phyloP scores from a whole-genome alignment of 2,888 invertebrate genomes.

The Aspidapion aeneum region DNA sequence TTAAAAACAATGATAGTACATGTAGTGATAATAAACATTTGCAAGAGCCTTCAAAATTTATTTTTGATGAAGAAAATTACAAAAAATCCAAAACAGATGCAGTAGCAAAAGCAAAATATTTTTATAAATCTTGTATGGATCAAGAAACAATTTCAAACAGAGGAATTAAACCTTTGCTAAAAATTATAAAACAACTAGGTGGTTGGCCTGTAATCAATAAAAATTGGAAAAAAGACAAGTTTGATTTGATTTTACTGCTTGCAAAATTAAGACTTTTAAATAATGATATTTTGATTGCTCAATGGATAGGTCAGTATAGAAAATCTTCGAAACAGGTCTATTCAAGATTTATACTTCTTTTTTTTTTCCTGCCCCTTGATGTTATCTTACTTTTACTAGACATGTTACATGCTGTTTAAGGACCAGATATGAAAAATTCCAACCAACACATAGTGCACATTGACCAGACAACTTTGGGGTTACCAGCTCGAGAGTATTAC shows the following conservation, averaged over 20 bases:
- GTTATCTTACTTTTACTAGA: no score
- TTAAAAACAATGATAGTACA: slow-evolving; percentile 43
- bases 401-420: no score
- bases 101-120: slow-evolving; percentile 73
- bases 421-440: slow-evolving; percentile 92
- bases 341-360: no score
- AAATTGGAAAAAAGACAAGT: slow-evolving; percentile 36
- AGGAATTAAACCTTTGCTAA: slow-evolving; percentile 67
- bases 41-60: neutral
- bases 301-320: slow-evolving; percentile 85
- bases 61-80: neutral
- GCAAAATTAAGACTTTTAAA: slow-evolving; percentile 77
- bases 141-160: slow-evolving; percentile 58
- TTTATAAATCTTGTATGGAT: slow-evolving; percentile 90
- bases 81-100: slow-evolving; percentile 52
- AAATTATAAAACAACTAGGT: slow-evolving; percentile 68
- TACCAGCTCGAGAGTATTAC: slow-evolving; percentile 75
- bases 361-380: no score
- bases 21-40: neutral
- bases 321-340: slow-evolving; percentile 87
- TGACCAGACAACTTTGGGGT: slow-evolving; percentile 81
- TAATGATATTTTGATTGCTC: slow-evolving; percentile 80
- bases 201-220: slow-evolving; percentile 79
- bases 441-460: slow-evolving; percentile 85
- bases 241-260: slow-evolving; percentile 71